Conservation (phyloP, 2,797 vertebrate species). For the Pangasius larnaudii region DNA sequence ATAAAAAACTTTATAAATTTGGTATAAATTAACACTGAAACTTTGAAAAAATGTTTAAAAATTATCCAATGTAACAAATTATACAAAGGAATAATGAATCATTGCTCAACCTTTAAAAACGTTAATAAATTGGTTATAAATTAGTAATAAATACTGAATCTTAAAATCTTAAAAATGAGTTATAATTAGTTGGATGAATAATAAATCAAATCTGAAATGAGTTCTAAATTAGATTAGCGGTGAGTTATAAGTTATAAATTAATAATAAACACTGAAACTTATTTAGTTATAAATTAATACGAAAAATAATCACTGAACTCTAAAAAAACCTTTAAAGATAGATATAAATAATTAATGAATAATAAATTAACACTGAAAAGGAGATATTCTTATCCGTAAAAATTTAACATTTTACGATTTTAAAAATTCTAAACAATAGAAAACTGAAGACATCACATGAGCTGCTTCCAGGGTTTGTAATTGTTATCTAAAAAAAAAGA, state of each 20-base stretch:
- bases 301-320: background rate
- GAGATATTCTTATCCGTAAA: background rate
- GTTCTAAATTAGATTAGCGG: background rate
- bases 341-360: background rate
- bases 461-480: background rate
- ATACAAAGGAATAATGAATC: background rate
- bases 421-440: background rate
- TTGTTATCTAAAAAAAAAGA: background rate
- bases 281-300: background rate
- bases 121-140: background rate
- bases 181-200: background rate
- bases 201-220: background rate
- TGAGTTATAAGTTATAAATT: background rate
- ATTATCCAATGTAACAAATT: background rate
- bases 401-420: background rate
- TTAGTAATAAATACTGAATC: background rate
- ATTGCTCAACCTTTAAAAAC: background rate
- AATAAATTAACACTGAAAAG: background rate
- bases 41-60: background rate
- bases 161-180: too few species aligned
- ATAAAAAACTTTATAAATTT: background rate
- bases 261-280: background rate
- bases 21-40: background rate
- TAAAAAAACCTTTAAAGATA: background rate
- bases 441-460: background rate